Evolutionary conservation across 2,888 invertebrate genomes (phyloP).

Genomic region (Sinhomidia bicolor): DNA sequence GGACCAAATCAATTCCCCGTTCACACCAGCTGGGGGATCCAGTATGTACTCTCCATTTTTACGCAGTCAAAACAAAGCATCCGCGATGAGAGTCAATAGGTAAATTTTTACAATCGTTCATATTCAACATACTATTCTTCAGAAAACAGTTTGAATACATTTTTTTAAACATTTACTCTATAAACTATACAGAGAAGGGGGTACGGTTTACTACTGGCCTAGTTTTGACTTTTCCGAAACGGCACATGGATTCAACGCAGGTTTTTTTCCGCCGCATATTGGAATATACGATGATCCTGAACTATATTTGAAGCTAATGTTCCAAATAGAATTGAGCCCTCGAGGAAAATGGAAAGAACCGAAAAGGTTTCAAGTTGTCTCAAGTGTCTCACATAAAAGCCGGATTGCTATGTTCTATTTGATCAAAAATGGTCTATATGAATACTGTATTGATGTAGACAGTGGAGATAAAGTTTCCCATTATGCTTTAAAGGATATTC

Average conservation of each 20-base stretch:
- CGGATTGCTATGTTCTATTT: conserved; percentile 73
- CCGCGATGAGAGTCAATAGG: conserved; percentile 75
- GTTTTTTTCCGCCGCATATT: conserved; percentile 79
- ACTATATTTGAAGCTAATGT: conserved; percentile 74
- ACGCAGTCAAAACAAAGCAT: conserved; percentile 52
- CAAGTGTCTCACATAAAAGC: conserved; percentile 1
- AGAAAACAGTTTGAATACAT: background rate
- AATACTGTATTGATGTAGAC: conserved; percentile 73
- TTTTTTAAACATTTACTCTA: background rate
- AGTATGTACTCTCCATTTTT: conserved; percentile 70
- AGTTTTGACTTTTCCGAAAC: conserved; percentile 77
- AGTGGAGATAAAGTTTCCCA: conserved; percentile 73
- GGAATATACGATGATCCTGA: conserved; percentile 80
- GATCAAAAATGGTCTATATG: conserved; percentile 75
- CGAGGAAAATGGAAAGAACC: conserved; percentile 78
- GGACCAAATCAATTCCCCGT: conserved; percentile 66
- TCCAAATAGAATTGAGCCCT: conserved; percentile 72
- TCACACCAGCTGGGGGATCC: conserved; percentile 73
- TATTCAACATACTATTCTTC: too few species aligned
- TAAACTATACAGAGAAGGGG: conserved; percentile 76
- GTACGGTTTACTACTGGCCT: conserved; percentile 77
- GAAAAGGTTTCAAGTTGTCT: conserved; percentile 72
- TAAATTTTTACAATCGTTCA: background rate
- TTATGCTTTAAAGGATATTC: conserved; percentile 73
- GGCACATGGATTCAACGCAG: conserved; percentile 75